A percentile compares a stretch with the other conserved stretches of the same genome.
These are phyloP conservation scores for Myrmophylax atrothorax DNA, from an alignment of 2,113 vertebrate species.

Conservation along the genomic window DNA sequence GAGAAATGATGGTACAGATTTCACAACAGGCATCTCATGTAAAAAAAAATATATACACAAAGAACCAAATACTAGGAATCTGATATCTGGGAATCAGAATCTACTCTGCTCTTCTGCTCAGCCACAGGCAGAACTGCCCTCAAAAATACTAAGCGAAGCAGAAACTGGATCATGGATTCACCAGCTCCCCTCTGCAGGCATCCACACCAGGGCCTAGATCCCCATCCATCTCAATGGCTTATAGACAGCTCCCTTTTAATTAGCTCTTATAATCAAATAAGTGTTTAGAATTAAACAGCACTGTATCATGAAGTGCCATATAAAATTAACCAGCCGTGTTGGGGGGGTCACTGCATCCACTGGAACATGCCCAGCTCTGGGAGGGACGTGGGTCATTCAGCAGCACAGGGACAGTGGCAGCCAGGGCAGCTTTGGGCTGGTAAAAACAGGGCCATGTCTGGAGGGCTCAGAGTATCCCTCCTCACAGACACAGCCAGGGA, in stretches of 20 bases:
- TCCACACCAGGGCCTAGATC: not conserved
- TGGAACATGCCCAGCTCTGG: not conserved
- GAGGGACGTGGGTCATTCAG: not conserved
- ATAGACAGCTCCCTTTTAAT: slow-evolving; percentile 24
- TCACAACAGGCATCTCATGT: not conserved
- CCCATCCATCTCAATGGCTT: not conserved
- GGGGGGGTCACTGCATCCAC: not conserved
- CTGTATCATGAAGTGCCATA: not conserved
- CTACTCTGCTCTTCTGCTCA: not conserved
- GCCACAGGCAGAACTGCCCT: not conserved
- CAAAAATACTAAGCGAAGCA: not conserved
- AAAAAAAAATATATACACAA: accelerated
- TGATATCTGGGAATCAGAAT: not conserved
- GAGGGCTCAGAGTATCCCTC: not conserved
- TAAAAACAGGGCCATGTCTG: not conserved
- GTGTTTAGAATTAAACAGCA: not conserved
- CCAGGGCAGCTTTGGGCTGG: not conserved
- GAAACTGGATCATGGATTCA: not conserved
- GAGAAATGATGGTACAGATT: not conserved
- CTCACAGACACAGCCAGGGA: accelerated
- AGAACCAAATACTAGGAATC: not conserved
- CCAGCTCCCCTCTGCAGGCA: not conserved
- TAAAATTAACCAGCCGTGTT: not conserved
- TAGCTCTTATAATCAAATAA: slow-evolving; percentile 9
- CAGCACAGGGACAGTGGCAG: not conserved